Evolutionary conservation across 2,797 vertebrate species (phyloP).

Genomic region (Sebastes glaucus): DNA sequence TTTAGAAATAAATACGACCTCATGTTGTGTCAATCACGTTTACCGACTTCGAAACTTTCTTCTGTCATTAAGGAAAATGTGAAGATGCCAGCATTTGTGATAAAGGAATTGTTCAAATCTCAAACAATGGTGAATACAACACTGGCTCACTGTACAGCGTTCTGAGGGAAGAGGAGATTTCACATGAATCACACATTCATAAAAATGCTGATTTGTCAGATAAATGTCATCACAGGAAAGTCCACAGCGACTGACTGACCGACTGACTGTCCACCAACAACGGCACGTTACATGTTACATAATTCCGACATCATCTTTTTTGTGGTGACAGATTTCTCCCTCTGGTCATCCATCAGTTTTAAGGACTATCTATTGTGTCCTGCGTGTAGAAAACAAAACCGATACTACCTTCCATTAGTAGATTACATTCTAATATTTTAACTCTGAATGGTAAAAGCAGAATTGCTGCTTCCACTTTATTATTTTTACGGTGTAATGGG

Average conservation of each 20-base stretch:
- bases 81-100: neutral
- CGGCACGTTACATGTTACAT: neutral
- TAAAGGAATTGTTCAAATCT: neutral
- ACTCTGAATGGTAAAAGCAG: neutral
- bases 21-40: no score
- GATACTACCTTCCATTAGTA: neutral
- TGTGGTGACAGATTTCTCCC: neutral
- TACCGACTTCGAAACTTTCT: no score
- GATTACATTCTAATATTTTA: neutral
- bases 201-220: neutral
- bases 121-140: neutral
- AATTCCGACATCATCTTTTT: neutral
- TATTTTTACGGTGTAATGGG: neutral
- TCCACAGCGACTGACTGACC: neutral
- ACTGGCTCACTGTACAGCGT: neutral
- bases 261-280: neutral
- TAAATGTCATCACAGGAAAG: neutral
- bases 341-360: neutral
- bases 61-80: neutral
- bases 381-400: neutral
- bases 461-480: neutral
- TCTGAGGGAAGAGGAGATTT: neutral
- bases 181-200: neutral
- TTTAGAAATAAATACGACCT: no score
- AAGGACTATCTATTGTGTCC: neutral